Evolutionary conservation across 2,888 invertebrate genomes (phyloP).

Genomic region (Pandemis corylana): DNA sequence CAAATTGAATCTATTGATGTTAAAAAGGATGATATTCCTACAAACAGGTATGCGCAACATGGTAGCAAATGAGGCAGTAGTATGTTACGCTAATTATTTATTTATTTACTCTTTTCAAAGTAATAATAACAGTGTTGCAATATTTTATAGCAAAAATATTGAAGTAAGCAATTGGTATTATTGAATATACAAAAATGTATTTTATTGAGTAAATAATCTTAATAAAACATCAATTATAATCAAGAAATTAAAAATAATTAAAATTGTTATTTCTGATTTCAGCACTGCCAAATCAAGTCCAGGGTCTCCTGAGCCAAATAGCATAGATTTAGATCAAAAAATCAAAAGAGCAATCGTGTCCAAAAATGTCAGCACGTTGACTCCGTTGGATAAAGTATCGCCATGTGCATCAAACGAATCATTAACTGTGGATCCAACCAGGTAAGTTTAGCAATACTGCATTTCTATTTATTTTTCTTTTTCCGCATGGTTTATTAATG

Average conservation of each 20-base stretch:
- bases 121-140: constrained; percentile 1
- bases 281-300: constrained; percentile 87
- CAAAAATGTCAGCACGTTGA: constrained; percentile 68
- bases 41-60: constrained; percentile 69
- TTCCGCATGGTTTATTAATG: background rate
- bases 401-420: constrained; percentile 94
- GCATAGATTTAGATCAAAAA: constrained; percentile 62
- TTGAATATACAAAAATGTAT: background rate
- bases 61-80: constrained; percentile 42
- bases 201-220: background rate
- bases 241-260: background rate
- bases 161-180: background rate
- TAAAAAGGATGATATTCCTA: constrained; percentile 66
- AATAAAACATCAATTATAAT: background rate
- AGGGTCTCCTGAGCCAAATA: constrained; percentile 83
- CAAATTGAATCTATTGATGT: constrained; percentile 69
- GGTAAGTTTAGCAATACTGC: constrained; percentile 55
- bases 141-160: background rate
- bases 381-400: constrained; percentile 84
- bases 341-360: constrained; percentile 62
- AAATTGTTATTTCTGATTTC: constrained; percentile 49
- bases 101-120: constrained; percentile 16
- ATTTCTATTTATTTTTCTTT: constrained; percentile 20
- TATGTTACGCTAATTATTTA: constrained; percentile 20
- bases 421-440: constrained; percentile 90